Base-by-base conservation (phyloP, 1,140 invertebrate species). In the Anoplolepis gracilipes region DNA sequence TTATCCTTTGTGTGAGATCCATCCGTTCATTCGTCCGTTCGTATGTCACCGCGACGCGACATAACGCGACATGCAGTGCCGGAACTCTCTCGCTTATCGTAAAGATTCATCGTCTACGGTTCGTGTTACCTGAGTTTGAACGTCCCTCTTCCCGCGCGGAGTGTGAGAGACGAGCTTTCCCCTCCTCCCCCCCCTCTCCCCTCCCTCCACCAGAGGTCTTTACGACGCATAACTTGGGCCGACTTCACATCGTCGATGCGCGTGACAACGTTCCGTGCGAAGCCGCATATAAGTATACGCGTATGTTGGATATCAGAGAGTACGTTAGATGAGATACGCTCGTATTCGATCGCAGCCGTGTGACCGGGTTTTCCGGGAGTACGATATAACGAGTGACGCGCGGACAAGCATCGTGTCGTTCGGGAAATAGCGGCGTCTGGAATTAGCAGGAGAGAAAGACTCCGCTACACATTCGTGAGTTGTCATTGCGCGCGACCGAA, bases 1-100 rank as follows among this genome's bases (percentile, higher is more conserved):
- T 88, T 79, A 55, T 87, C 86, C 81, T 79, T 79, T 85, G 87
- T 76, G 86, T 61, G 86, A n/a, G n/a, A 88, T 85, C 65, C 64
- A 61, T 64, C 75, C 81, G 78, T 61, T 61, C 81, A 39, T 84
- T 28, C 62, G 46, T 87, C 55, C 64, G 59, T 77, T 64, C 72
- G 64, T 67, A 84, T 85, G 69, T 36, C 55, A 25, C 57, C 69
- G 67, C 61, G 69, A 19, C 61, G 79, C 42, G 87, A 88, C 86
- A 61, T 88, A 59, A 19, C 61, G 79, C 42, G 87, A 88, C 86
- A 61, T 88, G 84, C 85, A 84, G 75, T 87, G 39, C 73, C 64
- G 64, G 55, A 36, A 81, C 82, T 33, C 36, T 36, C 25, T 49
- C 25, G 25, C 22, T 78, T 25, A 39, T 36, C 36, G 57, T 28